Conservation (phyloP, 2,797 vertebrate species). For the Dipus sagitta region DNA sequence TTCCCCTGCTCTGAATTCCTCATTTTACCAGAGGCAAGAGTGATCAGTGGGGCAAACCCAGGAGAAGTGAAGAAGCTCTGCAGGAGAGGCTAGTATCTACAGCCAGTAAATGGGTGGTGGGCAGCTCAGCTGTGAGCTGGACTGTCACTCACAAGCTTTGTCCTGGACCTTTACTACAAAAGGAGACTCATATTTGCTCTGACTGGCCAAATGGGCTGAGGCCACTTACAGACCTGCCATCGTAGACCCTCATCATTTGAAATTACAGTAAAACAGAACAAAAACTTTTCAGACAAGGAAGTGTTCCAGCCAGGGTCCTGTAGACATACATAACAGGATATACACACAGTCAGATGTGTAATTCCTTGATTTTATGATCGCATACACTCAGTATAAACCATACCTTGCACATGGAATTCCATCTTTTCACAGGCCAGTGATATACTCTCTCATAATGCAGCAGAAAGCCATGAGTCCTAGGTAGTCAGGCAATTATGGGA, state of each 20-base stretch:
- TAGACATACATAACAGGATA: background rate
- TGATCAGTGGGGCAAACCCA: background rate
- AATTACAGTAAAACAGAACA: background rate
- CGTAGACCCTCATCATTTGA: background rate
- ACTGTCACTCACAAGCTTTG: background rate
- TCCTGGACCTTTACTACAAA: background rate
- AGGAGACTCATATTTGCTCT: background rate
- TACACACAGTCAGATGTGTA: background rate
- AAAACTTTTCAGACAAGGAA: background rate
- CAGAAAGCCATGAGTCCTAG: background rate
- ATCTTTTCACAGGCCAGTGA: background rate
- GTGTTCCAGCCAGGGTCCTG: background rate
- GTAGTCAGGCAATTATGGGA: background rate
- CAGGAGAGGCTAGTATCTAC: accelerated
- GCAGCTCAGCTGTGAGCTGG: accelerated
- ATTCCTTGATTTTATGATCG: background rate
- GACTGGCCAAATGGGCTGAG: background rate
- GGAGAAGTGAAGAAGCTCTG: background rate
- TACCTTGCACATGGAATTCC: background rate
- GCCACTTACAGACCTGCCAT: background rate
- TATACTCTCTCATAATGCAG: background rate
- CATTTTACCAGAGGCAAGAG: background rate
- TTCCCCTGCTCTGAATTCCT: constrained; percentile 21
- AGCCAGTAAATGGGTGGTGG: background rate
- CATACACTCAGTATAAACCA: background rate